phyloP scores from a whole-genome alignment of 2,113 vertebrate species.

The Myodes glareolus region DNA sequence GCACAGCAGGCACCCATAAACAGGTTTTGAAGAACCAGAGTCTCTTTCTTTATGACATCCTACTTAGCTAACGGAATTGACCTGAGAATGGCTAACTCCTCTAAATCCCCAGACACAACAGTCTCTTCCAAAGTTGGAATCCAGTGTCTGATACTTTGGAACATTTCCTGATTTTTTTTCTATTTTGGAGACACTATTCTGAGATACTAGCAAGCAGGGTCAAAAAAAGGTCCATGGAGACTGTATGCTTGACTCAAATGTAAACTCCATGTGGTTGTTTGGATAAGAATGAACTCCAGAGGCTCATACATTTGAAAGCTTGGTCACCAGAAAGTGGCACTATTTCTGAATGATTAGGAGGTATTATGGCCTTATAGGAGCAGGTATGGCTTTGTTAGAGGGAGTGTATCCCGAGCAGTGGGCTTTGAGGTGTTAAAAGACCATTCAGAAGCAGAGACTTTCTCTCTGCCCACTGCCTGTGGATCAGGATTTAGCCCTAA shows the following conservation, averaged over 20 bases:
- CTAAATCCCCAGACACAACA: background rate
- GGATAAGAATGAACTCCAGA: background rate
- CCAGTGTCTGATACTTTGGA: background rate
- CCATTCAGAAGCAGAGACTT: background rate
- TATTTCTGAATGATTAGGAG: background rate
- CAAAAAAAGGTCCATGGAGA: background rate
- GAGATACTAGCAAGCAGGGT: background rate
- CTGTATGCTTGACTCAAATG: background rate
- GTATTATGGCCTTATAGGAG: background rate
- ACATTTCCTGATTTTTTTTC: background rate
- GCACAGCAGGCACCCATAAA: background rate
- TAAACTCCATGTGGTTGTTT: background rate
- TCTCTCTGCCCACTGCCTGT: background rate
- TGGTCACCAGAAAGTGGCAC: background rate
- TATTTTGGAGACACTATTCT: background rate
- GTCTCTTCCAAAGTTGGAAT: background rate
- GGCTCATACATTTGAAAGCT: background rate
- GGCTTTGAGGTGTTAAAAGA: background rate
- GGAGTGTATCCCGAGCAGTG: background rate
- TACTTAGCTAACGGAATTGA: background rate
- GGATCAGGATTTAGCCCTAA: background rate
- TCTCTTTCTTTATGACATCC: background rate
- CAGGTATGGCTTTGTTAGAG: background rate
- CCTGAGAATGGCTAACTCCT: background rate
- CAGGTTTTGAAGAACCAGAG: rapidly evolving